Percentiles rank a stretch among this genome's conserved stretches.
phyloP scores from a whole-genome alignment of 92 coral and sea anemone species.

The Zoanthus sociatus region DNA sequence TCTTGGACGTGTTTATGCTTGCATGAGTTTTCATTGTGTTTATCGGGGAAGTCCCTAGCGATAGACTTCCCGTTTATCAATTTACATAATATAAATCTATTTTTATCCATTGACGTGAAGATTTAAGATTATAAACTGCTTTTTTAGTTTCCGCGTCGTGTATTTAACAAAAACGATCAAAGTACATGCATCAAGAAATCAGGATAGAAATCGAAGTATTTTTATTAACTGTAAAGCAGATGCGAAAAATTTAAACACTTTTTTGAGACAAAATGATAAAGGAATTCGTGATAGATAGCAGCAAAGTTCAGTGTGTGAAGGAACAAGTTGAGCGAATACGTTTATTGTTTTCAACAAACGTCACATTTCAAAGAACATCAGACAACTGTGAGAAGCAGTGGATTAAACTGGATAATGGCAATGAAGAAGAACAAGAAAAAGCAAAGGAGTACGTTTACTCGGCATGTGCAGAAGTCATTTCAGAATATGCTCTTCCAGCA shows the following conservation, averaged over 20 bases:
- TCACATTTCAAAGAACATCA: constrained; percentile 60
- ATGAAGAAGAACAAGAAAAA: constrained; percentile 47
- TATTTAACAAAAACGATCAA: constrained; percentile 10
- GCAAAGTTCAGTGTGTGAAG: constrained; percentile 69
- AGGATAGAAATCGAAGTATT: neutral
- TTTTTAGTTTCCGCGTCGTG: constrained; percentile 17
- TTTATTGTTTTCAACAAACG: constrained; percentile 73
- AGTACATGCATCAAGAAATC: neutral
- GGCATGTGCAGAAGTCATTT: constrained; percentile 22
- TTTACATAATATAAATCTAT: constrained; percentile 25
- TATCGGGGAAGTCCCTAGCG: constrained; percentile 25
- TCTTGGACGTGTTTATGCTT: constrained; percentile 16
- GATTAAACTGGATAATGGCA: constrained; percentile 73
- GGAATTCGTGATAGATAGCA: constrained; percentile 82
- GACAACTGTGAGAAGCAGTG: constrained; percentile 71
- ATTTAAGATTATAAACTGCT: neutral
- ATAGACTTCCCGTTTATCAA: constrained; percentile 34
- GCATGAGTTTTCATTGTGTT: constrained; percentile 30
- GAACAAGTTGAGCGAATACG: constrained; percentile 72
- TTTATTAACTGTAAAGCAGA: neutral
- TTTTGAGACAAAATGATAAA: constrained; percentile 24
- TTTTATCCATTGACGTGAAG: constrained; percentile 32
- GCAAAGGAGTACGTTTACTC: constrained; percentile 68
- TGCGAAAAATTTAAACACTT: neutral
- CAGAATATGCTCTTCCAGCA: constrained; percentile 22